A percentile compares a stretch with the other conserved stretches of the same genome.
Evolutionary conservation across 92 coral and sea anemone genomes (phyloP).

Genomic region (Siderastrea radians): DNA sequence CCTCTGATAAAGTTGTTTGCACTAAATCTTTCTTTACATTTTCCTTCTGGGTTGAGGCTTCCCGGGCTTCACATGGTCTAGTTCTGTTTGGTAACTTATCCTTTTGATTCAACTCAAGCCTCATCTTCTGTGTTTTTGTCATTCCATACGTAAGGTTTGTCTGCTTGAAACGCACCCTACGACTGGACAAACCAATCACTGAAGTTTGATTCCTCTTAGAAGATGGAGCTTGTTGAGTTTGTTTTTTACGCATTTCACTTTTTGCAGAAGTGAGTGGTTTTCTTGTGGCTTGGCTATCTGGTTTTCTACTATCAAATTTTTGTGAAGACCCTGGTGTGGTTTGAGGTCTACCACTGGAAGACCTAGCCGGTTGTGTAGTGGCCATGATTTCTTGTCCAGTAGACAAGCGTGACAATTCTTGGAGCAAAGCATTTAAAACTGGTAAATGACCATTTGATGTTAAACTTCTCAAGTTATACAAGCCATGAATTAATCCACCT

Average conservation of each 20-base stretch:
- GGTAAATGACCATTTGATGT: slow-evolving; percentile 70
- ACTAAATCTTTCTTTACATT: slow-evolving; percentile 5
- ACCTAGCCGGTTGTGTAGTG: neutral
- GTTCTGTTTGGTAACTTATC: slow-evolving; percentile 30
- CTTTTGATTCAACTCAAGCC: slow-evolving; percentile 82
- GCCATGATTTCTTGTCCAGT: neutral
- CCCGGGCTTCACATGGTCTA: slow-evolving; percentile 44
- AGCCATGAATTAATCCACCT: neutral
- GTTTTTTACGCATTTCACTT: neutral
- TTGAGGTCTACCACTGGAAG: slow-evolving; percentile 3
- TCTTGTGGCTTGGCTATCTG: neutral
- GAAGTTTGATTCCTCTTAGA: slow-evolving; percentile 14
- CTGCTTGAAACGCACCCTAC: slow-evolving; percentile 81
- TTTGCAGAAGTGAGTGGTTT: neutral
- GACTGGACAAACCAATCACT: slow-evolving; percentile 65
- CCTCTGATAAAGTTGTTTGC: neutral
- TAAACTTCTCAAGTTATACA: slow-evolving; percentile 11
- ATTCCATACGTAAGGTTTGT: slow-evolving; percentile 82
- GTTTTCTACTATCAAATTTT: neutral
- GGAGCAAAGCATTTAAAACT: slow-evolving; percentile 85
- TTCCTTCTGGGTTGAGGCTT: slow-evolving; percentile 21
- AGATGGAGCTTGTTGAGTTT: neutral
- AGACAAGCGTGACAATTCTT: slow-evolving; percentile 75
- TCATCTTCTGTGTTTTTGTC: slow-evolving; percentile 93
- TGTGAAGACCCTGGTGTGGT: slow-evolving; percentile 11